These are phyloP conservation scores for Acrocephalus arundinaceus DNA, from an alignment of 2,113 vertebrate species.

Conservation along the genomic window DNA sequence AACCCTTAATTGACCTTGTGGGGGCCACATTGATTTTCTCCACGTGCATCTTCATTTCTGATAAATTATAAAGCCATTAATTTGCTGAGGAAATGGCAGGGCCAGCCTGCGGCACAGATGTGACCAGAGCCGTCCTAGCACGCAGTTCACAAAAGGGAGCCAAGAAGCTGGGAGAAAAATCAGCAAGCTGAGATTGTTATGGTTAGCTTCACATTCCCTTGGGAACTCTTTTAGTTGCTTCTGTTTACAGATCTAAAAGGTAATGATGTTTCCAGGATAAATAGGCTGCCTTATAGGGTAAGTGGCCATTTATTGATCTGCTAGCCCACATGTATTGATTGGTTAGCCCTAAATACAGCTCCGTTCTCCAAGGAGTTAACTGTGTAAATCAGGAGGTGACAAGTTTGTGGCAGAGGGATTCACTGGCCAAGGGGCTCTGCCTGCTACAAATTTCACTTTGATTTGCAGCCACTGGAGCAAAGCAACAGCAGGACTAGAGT, in stretches of 20 bases:
- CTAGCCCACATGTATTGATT: slow-evolving; percentile 75
- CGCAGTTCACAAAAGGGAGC: slow-evolving; percentile 82
- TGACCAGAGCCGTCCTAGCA: slow-evolving; percentile 86
- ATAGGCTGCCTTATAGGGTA: slow-evolving; percentile 82
- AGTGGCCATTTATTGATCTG: slow-evolving; percentile 81
- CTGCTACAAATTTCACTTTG: background rate
- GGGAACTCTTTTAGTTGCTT: slow-evolving; percentile 83
- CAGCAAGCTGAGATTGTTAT: slow-evolving; percentile 89
- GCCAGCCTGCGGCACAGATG: slow-evolving; percentile 94
- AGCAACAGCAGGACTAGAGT: background rate
- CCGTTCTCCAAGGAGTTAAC: slow-evolving; percentile 72
- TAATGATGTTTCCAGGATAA: slow-evolving; percentile 84
- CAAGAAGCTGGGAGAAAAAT: slow-evolving; percentile 83
- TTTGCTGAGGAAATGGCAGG: slow-evolving; percentile 97
- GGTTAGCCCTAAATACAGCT: slow-evolving; percentile 72
- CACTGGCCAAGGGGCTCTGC: background rate
- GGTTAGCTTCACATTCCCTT: slow-evolving; percentile 87
- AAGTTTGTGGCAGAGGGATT: background rate
- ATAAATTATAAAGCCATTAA: slow-evolving; percentile 99
- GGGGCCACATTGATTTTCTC: slow-evolving; percentile 93
- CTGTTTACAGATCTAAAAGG: slow-evolving; percentile 91
- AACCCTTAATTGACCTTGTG: slow-evolving; percentile 96
- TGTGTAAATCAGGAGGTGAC: slow-evolving; percentile 75
- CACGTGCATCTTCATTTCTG: slow-evolving; percentile 96
- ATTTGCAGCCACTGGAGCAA: slow-evolving; percentile 39